Evolutionary conservation across 2,888 invertebrate species (phyloP).

Genomic region (Drosophila tanythrix): DNA sequence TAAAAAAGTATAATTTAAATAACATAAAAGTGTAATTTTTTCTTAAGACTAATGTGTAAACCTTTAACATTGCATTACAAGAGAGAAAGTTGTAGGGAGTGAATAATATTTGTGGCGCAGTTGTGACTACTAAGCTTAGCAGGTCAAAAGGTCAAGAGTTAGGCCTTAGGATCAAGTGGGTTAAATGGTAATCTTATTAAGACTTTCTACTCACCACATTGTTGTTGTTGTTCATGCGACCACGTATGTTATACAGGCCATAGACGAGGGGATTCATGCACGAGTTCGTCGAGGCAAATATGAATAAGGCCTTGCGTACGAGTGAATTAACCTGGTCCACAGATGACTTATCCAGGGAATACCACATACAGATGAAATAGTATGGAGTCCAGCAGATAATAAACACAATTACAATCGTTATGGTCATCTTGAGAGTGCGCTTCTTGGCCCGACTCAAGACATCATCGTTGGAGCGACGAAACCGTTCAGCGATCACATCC

Average conservation of each 20-base stretch:
- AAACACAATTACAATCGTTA: constrained; percentile 96
- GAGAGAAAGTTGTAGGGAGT: neutral
- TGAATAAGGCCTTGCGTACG: constrained; percentile 93
- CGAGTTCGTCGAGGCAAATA: constrained; percentile 98
- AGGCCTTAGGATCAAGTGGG: neutral
- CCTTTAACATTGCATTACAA: neutral
- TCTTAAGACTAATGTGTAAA: neutral
- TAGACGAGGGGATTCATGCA: constrained; percentile 98
- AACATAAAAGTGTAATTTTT: neutral
- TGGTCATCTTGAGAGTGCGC: constrained; percentile 96
- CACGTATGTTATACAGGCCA: constrained; percentile 92
- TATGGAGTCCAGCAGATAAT: constrained; percentile 98
- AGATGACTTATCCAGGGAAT: constrained; percentile 91
- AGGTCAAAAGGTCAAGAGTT: neutral
- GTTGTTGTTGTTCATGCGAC: constrained; percentile 77
- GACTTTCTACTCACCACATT: constrained; percentile 65
- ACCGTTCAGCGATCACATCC: constrained; percentile 86
- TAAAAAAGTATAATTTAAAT: neutral
- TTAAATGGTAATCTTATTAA: neutral
- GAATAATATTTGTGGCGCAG: neutral
- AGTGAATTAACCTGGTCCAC: constrained; percentile 88
- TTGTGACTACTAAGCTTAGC: neutral
- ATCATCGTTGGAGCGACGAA: constrained; percentile 92
- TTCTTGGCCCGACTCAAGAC: constrained; percentile 93
- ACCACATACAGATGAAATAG: constrained; percentile 96